These are phyloP conservation scores for Bubo blakistoni DNA, from an alignment of 2,113 vertebrate genomes.

Conservation along the genomic window DNA sequence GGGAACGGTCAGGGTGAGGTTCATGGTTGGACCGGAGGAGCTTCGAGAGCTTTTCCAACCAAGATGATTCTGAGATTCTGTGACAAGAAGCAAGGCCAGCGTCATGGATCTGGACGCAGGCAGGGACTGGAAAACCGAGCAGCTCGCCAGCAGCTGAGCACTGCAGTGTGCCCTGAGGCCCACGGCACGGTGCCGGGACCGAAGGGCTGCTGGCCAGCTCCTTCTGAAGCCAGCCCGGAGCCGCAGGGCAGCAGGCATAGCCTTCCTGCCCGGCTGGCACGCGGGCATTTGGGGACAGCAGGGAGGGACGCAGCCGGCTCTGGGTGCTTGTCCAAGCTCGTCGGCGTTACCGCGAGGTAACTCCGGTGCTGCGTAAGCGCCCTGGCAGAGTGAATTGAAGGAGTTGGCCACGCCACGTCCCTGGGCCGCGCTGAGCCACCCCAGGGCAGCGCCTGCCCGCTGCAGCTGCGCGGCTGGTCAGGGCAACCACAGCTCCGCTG, in stretches of 20 bases:
- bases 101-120: accelerated
- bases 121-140: background rate
- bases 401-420: accelerated
- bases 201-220: background rate
- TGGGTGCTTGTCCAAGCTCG: background rate
- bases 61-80: no score
- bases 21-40: no score
- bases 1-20: no score
- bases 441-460: background rate
- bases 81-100: background rate
- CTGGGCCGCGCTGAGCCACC: background rate
- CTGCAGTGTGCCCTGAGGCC: accelerated
- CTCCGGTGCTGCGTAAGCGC: accelerated
- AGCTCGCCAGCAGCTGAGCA: background rate
- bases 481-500: accelerated
- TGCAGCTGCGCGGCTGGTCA: no score
- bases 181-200: accelerated
- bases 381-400: background rate
- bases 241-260: accelerated
- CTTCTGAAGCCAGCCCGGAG: background rate
- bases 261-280: background rate
- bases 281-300: accelerated
- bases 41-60: no score
- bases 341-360: accelerated
- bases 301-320: background rate